Percentiles rank a stretch among this genome's conserved stretches.
Conservation (phyloP, 2,113 vertebrate species). For the Coptodon bakossiorum region DNA sequence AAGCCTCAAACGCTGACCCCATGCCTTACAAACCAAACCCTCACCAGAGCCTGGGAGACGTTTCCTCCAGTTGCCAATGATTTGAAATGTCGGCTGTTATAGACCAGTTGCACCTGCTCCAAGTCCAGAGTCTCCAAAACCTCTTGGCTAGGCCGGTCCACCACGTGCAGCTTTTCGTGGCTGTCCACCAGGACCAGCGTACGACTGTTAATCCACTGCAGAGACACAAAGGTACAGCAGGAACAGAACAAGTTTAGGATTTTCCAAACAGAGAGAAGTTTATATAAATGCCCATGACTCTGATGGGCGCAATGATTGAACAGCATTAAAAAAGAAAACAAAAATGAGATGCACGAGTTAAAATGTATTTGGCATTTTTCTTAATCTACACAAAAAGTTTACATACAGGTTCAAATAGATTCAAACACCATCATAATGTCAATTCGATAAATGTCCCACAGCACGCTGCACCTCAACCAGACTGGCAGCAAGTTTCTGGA, state of each 20-base stretch:
- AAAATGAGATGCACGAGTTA: neutral
- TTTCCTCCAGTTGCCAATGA: constrained; percentile 95
- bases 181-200: constrained; percentile 91
- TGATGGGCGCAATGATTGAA: fast-evolving
- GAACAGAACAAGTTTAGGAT: neutral
- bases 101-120: constrained; percentile 91
- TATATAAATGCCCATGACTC: neutral
- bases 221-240: neutral
- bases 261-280: fast-evolving
- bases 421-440: neutral
- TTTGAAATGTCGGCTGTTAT: constrained; percentile 98
- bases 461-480: neutral
- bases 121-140: constrained; percentile 89
- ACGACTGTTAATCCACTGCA: constrained; percentile 92
- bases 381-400: neutral
- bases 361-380: neutral
- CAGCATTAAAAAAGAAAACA: neutral
- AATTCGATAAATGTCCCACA: neutral
- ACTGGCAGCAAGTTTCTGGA: neutral
- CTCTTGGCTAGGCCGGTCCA: constrained; percentile 91
- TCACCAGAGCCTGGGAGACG: constrained; percentile 93
- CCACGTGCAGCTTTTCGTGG: constrained; percentile 88
- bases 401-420: neutral
- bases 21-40: neutral
- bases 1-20: neutral